Conservation (phyloP, 2,113 vertebrate genomes). For the Merops nubicus region DNA sequence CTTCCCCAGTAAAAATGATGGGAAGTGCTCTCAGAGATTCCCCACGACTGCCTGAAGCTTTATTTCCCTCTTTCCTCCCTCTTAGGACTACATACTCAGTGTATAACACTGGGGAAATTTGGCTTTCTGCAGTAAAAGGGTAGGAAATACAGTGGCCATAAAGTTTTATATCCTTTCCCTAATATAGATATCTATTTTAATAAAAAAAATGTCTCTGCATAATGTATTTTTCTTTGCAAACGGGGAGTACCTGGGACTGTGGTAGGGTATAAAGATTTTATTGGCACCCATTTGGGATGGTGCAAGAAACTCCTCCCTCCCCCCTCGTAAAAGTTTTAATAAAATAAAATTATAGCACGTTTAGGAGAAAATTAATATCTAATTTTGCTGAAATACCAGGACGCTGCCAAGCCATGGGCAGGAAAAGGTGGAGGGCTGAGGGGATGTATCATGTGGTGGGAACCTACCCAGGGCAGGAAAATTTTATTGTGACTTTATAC, state of each 20-base stretch:
- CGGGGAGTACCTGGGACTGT: neutral
- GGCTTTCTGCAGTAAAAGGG: neutral
- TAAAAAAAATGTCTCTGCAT: neutral
- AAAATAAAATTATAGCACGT: slow-evolving; percentile 22
- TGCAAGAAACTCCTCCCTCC: neutral
- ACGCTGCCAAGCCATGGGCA: neutral
- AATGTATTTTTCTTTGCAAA: neutral
- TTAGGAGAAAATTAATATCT: slow-evolving; percentile 44
- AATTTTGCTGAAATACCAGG: neutral
- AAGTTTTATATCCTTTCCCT: slow-evolving; percentile 14
- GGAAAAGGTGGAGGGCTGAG: neutral
- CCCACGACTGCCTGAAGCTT: neutral
- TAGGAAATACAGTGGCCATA: neutral
- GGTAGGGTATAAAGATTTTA: slow-evolving; percentile 17
- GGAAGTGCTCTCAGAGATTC: neutral
- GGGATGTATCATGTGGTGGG: accelerated
- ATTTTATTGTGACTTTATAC: neutral
- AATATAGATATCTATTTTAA: neutral
- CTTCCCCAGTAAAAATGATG: neutral
- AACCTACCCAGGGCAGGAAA: neutral
- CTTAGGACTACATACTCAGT: neutral
- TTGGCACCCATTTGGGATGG: neutral
- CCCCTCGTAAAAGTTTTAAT: slow-evolving; percentile 47
- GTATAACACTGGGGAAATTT: neutral
- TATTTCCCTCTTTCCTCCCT: neutral